phyloP scores from a whole-genome alignment of 2,113 vertebrate species.

The Siphamia tubifer region DNA sequence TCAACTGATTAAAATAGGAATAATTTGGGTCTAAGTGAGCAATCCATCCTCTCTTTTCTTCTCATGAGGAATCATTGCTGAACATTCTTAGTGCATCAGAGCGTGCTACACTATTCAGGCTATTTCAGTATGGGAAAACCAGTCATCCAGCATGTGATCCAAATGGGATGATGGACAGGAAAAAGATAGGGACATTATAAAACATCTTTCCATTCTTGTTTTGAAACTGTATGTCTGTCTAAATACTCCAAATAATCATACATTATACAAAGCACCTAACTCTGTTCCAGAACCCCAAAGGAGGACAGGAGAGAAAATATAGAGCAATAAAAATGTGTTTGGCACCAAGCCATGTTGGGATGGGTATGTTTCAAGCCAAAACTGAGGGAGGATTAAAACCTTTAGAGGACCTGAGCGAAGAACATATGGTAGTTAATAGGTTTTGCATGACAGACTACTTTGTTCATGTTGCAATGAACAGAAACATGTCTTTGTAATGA shows the following conservation, averaged over 20 bases:
- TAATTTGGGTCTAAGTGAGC: no score
- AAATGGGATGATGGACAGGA: constrained; percentile 10
- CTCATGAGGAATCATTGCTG: background rate
- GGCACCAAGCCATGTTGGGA: background rate
- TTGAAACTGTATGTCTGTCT: constrained; percentile 4
- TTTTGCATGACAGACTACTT: no score
- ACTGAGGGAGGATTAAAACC: background rate
- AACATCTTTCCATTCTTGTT: constrained; percentile 45
- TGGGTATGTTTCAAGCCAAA: background rate
- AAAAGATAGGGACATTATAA: constrained; percentile 5
- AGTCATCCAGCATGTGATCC: constrained; percentile 12
- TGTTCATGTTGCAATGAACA: background rate
- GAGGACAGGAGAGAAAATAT: constrained; percentile 19
- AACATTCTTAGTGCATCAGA: background rate
- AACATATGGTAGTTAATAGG: background rate
- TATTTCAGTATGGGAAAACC: constrained; percentile 49
- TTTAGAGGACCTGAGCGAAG: background rate
- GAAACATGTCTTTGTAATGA: no score
- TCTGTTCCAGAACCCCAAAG: constrained; percentile 3
- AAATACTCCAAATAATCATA: constrained; percentile 10
- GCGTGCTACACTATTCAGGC: constrained; percentile 1
- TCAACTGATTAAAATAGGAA: no score
- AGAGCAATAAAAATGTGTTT: constrained; percentile 30
- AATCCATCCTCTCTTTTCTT: no score
- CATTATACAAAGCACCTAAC: constrained; percentile 20